These are phyloP conservation scores for Cheilosia pagana DNA, from an alignment of 2,888 invertebrate genomes.

Conservation along the genomic window DNA sequence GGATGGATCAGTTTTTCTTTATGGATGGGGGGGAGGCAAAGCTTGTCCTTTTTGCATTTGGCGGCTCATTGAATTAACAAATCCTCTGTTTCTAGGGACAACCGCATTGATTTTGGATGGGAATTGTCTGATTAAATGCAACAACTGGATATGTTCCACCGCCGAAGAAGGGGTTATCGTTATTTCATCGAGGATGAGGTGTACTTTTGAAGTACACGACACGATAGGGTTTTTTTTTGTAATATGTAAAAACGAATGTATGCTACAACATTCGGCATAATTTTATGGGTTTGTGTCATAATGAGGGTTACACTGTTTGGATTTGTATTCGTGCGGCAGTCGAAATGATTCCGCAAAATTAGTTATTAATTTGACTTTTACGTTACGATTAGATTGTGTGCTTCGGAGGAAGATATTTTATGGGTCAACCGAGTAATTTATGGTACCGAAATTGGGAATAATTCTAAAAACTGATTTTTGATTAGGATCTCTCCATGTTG, in stretches of 20 bases:
- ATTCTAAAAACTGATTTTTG: neutral
- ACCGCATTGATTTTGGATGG: conserved; percentile 80
- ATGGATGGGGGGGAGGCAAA: conserved; percentile 56
- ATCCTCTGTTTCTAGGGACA: conserved; percentile 81
- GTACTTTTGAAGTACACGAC: conserved; percentile 54
- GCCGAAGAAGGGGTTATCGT: conserved; percentile 20
- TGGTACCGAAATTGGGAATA: neutral
- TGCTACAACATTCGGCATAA: conserved; percentile 54
- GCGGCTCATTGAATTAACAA: conserved; percentile 83
- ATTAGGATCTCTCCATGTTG: neutral
- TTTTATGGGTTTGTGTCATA: conserved; percentile 37
- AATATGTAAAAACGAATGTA: conserved; percentile 37
- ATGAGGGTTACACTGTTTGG: conserved; percentile 23
- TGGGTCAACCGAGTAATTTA: conserved; percentile 26
- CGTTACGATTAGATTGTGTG: conserved; percentile 10
- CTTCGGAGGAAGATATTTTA: neutral
- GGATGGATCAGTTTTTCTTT: conserved; percentile 21
- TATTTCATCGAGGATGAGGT: conserved; percentile 22
- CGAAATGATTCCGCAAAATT: conserved; percentile 45
- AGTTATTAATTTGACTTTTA: conserved; percentile 33
- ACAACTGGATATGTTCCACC: conserved; percentile 60
- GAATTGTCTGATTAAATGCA: conserved; percentile 61
- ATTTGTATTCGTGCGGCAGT: conserved; percentile 14
- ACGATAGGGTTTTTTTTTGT: conserved; percentile 43
- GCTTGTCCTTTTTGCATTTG: conserved; percentile 26